Conservation (phyloP, 2,797 vertebrate species). For the Buphagus erythrorhynchus region DNA sequence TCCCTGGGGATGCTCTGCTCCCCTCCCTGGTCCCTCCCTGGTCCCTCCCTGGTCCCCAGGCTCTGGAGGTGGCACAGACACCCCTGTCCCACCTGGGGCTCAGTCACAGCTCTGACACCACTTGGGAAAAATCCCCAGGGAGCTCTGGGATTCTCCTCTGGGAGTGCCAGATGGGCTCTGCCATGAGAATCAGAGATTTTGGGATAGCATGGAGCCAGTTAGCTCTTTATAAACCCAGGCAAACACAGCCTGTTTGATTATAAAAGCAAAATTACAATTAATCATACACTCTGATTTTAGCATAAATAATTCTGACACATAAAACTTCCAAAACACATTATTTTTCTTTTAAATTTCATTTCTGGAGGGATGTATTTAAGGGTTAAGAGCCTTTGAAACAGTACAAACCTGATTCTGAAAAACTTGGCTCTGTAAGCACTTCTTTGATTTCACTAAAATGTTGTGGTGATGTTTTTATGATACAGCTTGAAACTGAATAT, state of each 20-base stretch:
- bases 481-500: background rate
- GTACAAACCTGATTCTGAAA: background rate
- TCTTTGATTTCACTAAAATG: background rate
- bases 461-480: background rate
- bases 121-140: background rate
- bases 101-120: fast-evolving
- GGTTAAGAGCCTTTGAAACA: background rate
- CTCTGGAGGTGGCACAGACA: fast-evolving
- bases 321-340: background rate
- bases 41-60: background rate
- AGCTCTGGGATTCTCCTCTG: background rate
- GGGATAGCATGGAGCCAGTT: fast-evolving
- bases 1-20: background rate
- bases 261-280: background rate
- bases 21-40: background rate
- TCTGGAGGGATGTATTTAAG: background rate
- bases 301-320: background rate
- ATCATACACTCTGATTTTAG: background rate
- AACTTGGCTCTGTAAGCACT: background rate
- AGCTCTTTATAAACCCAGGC: background rate
- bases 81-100: background rate
- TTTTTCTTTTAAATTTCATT: background rate
- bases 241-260: background rate
- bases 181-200: fast-evolving
- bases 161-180: background rate